Percentiles rank a stretch among this genome's conserved stretches.
phyloP scores from a whole-genome alignment of 2,888 invertebrate species.

The Tipula confusa region DNA sequence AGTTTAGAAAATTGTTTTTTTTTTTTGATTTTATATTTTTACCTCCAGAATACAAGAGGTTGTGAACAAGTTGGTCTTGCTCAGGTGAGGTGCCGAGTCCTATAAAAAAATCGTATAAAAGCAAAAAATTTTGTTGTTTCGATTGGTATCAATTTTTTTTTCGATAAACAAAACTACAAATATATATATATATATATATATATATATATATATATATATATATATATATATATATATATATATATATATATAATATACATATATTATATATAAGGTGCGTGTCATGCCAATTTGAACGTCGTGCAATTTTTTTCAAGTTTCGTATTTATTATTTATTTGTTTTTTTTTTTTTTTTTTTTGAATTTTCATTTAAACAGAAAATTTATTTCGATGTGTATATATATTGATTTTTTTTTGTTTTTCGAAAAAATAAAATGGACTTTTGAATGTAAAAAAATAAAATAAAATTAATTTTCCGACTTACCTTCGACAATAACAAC shows the following conservation, averaged over 20 bases:
- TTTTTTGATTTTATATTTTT: conserved; percentile 39
- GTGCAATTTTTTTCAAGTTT: conserved; percentile 29
- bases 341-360: conserved; percentile 26
- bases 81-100: conserved; percentile 74
- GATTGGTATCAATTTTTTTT: conserved; percentile 28
- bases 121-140: conserved; percentile 30
- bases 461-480: conserved; percentile 34
- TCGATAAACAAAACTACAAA: conserved; percentile 27
- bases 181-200: too few species aligned
- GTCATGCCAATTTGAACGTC: neutral
- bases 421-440: neutral
- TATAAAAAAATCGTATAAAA: conserved; percentile 44
- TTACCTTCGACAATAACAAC: conserved; percentile 94
- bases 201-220: too few species aligned
- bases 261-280: neutral
- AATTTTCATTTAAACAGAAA: conserved; percentile 27
- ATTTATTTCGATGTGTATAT: neutral
- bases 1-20: neutral
- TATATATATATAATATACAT: too few species aligned
- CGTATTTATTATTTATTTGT: neutral
- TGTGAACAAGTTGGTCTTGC: conserved; percentile 78
- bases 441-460: neutral
- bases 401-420: neutral
- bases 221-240: too few species aligned
- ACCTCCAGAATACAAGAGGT: conserved; percentile 82